Base-by-base conservation (phyloP, 2,113 vertebrate genomes). In the Scortum barcoo region DNA sequence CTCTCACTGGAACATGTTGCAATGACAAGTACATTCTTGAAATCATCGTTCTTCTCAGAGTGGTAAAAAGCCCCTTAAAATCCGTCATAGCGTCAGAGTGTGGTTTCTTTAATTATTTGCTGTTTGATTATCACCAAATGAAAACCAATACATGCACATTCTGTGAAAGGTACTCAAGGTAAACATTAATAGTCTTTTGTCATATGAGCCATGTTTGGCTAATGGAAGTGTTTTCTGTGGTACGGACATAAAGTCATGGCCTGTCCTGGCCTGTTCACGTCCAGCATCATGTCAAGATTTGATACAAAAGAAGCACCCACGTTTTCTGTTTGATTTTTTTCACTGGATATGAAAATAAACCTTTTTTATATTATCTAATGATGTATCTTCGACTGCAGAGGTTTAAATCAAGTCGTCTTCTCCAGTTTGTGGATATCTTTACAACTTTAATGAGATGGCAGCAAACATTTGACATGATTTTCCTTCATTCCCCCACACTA, bases 341-440 rank as follows among this genome's bases (percentile, higher is more conserved):
- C 72, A 88, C 61, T 24, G 7, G 75, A 50, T 16, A 30, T 72
- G 17, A 69, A 75, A 92, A 90, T 80, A 88, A 87, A 86, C 0
- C 0, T 9, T 80, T 88, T 86, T 76, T 66, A 66, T 66, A 51
- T 26, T 26, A 65, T 48, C 3, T 3, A 3, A 7, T 48, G n/a
- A 65, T 22, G 9, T 67, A 7, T 70, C 4, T 65, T 33, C 67
- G 1, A 40, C 66, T 67, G 26, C 24, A 46, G 20, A 13, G 4
- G 17, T 26, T 57, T 72, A 22, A 65, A 7, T 40, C 13, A 2
- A 14, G 8, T 24, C n/a, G 67, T 12, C 7, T 22, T 22, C 14
- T 50, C 1, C 20, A 1, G 17, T 60, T 13, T 33, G 42, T 36
- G 38, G 9, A 26, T 16, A 13, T 19, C n/a, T n/a, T n/a, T n/a